Percentiles rank a stretch among this genome's conserved stretches.
phyloP scores from a whole-genome alignment of 2,797 vertebrate species.

The Poeciliopsis paucimaculata region DNA sequence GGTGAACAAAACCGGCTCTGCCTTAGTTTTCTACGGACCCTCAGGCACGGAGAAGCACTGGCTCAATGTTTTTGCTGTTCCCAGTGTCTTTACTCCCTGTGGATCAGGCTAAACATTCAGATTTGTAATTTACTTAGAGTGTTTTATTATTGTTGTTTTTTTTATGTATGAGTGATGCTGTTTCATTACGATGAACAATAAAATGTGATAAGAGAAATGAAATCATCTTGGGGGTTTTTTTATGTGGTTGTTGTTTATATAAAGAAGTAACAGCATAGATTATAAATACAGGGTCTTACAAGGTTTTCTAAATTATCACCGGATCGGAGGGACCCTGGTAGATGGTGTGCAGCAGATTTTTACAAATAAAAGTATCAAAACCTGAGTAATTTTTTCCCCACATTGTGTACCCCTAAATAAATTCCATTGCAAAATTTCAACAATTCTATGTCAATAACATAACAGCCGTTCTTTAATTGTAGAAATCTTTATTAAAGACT shows the following conservation, averaged over 20 bases:
- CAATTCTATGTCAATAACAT: background rate
- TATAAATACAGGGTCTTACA: background rate
- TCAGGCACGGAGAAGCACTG: constrained; percentile 50
- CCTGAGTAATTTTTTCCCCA: background rate
- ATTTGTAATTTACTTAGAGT: constrained; percentile 72
- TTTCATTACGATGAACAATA: constrained; percentile 80
- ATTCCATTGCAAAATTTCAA: no score
- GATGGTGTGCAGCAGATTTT: background rate
- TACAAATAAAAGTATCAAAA: background rate
- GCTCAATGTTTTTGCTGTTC: constrained; percentile 43
- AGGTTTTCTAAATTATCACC: background rate
- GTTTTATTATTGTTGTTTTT: constrained; percentile 8
- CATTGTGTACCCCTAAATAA: background rate
- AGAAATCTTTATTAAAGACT: background rate
- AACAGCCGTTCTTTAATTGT: background rate
- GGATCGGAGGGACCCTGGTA: background rate
- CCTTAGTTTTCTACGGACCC: constrained; percentile 59
- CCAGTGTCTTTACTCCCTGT: constrained; percentile 55
- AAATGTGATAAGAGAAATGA: constrained; percentile 66
- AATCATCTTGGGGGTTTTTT: no score
- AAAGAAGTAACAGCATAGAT: background rate
- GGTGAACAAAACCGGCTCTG: constrained; percentile 41
- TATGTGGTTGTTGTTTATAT: no score
- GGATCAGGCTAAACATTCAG: constrained; percentile 63
- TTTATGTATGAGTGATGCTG: constrained; percentile 79